A percentile compares a stretch with the other conserved stretches of the same genome.
Evolutionary conservation across 2,888 invertebrate species (phyloP).

Genomic region (Chloromyia formosa): DNA sequence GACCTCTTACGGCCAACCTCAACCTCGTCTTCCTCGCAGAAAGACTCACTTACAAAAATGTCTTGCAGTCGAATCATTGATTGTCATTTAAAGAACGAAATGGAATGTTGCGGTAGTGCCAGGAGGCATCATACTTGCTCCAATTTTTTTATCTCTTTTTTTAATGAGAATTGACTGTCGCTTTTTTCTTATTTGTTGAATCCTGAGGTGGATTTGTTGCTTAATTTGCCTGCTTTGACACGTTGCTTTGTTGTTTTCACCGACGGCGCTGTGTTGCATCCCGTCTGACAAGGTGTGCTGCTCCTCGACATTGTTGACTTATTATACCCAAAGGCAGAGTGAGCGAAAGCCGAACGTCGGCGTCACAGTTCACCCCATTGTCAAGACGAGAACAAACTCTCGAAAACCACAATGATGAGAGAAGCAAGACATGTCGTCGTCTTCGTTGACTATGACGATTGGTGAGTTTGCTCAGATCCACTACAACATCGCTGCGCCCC

Average conservation of each 20-base stretch:
- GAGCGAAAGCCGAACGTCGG: conserved; percentile 37
- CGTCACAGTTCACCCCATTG: neutral
- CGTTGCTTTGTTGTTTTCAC: conserved; percentile 2
- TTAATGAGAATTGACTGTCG: conserved; percentile 40
- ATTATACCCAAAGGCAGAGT: neutral
- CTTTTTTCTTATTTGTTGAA: conserved; percentile 36
- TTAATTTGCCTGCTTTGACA: conserved; percentile 28
- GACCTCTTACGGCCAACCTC: no score
- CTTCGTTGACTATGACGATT: conserved; percentile 5
- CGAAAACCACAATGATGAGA: conserved; percentile 45
- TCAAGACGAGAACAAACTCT: conserved; percentile 47
- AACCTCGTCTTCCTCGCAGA: no score
- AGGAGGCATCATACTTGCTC: no score
- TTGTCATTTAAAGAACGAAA: no score
- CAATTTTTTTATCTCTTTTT: no score
- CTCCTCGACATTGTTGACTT: conserved; percentile 30
- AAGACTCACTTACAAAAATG: no score
- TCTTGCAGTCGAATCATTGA: no score
- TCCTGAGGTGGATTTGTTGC: conserved; percentile 40
- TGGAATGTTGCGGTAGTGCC: no score
- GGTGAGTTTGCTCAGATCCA: conserved; percentile 37
- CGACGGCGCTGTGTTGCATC: neutral
- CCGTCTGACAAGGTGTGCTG: neutral
- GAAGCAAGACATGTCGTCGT: conserved; percentile 20
- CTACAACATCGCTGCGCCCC: neutral